Evolutionary conservation across 2,888 invertebrate genomes (phyloP).

Genomic region (Macrosoma leucophasiata): DNA sequence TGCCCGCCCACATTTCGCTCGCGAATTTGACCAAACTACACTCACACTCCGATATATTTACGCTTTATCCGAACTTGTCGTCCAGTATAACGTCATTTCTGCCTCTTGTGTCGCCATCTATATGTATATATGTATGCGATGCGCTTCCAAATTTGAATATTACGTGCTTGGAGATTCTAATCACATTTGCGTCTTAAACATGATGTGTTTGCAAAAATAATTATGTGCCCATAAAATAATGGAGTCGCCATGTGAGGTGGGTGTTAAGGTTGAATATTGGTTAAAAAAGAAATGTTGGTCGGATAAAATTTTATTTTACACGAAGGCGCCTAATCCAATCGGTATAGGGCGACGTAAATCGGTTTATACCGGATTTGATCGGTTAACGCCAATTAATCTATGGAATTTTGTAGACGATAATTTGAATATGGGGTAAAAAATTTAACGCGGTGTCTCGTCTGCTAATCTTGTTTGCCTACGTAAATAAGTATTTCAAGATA

Average conservation of each 20-base stretch:
- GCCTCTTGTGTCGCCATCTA: conserved; percentile 31
- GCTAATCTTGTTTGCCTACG: too few species aligned
- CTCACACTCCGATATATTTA: conserved; percentile 61
- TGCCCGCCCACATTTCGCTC: conserved; percentile 54
- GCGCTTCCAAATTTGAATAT: conserved; percentile 31
- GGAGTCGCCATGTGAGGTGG: too few species aligned
- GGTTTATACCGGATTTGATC: conserved; percentile 44
- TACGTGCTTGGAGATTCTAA: conserved; percentile 29
- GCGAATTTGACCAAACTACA: conserved; percentile 62
- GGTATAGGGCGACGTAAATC: conserved; percentile 33
- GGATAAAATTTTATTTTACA: too few species aligned
- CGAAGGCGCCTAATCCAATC: conserved; percentile 36
- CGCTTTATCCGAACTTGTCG: conserved; percentile 54
- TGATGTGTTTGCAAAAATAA: conserved; percentile 13
- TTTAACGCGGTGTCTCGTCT: too few species aligned
- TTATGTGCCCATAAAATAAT: too few species aligned
- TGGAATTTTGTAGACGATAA: conserved; percentile 13
- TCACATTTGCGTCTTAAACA: conserved; percentile 34
- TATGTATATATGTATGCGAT: conserved; percentile 17
- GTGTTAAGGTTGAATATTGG: conserved; percentile 9
- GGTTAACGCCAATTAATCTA: conserved; percentile 40
- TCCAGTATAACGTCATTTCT: conserved; percentile 25
- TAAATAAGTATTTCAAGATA: too few species aligned
- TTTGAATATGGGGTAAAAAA: conserved; percentile 4
- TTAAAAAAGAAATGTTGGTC: too few species aligned